Conservation (phyloP, 2,888 invertebrate genomes). For the Mythimna albipuncta region DNA sequence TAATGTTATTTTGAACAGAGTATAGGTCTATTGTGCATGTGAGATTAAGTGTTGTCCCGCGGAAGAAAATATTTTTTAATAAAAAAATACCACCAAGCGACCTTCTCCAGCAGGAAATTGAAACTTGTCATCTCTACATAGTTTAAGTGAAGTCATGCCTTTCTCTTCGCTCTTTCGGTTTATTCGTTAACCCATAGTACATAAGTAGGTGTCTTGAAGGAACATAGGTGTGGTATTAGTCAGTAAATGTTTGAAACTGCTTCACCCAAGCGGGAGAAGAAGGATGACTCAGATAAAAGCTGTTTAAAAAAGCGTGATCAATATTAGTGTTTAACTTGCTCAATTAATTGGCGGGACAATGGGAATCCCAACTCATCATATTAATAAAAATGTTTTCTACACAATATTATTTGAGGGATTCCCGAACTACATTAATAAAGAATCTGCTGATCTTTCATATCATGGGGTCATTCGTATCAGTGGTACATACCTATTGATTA, state of each 20-base stretch:
- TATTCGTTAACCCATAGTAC: too few species aligned
- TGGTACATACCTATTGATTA: slow-evolving; percentile 27
- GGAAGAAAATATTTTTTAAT: too few species aligned
- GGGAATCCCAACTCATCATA: background rate
- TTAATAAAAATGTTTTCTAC: slow-evolving; percentile 10
- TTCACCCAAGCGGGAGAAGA: background rate
- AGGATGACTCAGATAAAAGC: background rate
- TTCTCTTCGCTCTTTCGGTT: too few species aligned
- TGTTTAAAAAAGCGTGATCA: background rate
- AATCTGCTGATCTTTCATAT: slow-evolving; percentile 45
- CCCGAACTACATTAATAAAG: slow-evolving; percentile 27
- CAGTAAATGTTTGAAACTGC: background rate
- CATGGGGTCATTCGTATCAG: slow-evolving; percentile 42
- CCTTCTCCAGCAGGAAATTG: too few species aligned
- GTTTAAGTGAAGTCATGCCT: too few species aligned
- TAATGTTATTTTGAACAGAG: too few species aligned
- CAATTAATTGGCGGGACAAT: background rate
- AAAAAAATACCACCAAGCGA: too few species aligned
- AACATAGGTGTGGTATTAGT: background rate
- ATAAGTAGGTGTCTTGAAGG: too few species aligned
- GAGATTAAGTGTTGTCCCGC: too few species aligned
- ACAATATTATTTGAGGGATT: slow-evolving; percentile 31
- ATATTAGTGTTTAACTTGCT: background rate
- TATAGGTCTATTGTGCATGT: too few species aligned
- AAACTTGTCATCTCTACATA: too few species aligned